Evolutionary conservation across 2,797 vertebrate genomes (phyloP), one percentile per base, ranked within the genome.

Genomic region (Aeoliscus strigatus): DNA sequence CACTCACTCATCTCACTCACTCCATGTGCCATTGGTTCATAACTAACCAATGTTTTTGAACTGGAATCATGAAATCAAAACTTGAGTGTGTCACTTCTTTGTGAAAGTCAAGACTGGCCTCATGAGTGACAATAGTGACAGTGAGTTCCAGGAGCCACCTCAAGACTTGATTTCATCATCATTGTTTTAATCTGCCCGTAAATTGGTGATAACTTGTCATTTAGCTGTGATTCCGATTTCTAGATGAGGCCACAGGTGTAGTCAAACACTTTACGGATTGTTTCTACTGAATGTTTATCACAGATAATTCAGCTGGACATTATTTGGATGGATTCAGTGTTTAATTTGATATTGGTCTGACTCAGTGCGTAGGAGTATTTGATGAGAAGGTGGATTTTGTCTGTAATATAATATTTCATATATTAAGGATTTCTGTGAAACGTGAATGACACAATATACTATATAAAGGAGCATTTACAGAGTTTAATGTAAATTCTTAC

Each of bases 1-100:
- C 44, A 39, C 51, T 44, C 58, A 68, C 51, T n/a, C 75, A 67
- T 52, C 47, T 30, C 66, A 64, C 64, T 55, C 59, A 15, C 37
- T 67, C 63, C 70, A 76, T 76, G 77, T 84, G 76, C 79, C 76
- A 76, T 82, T 51, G 75, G 75, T 61, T 80, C 70, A 69, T 56
- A 21, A 37, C 38, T 43, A 55, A 31, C 44, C n/a, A 14, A 54
- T 54, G 49, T 68, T 52, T 40, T 51, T 9, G 17, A 45, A 72
- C 45, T 17, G 12, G 56, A 28, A 30, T 53, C 53, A 49, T 30
- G n/a, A 65, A 72, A 78, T 81, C 70, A 79, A 80, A 60, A 36
- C 68, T 59, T 59, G 67, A 60, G 40, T 8, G 16, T 2, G 29
- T 70, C 65, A 40, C 56, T 12, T 23, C 15, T 23, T 24, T 8